Conservation (phyloP, 1,140 invertebrate genomes). For the Drosophila obscura region DNA sequence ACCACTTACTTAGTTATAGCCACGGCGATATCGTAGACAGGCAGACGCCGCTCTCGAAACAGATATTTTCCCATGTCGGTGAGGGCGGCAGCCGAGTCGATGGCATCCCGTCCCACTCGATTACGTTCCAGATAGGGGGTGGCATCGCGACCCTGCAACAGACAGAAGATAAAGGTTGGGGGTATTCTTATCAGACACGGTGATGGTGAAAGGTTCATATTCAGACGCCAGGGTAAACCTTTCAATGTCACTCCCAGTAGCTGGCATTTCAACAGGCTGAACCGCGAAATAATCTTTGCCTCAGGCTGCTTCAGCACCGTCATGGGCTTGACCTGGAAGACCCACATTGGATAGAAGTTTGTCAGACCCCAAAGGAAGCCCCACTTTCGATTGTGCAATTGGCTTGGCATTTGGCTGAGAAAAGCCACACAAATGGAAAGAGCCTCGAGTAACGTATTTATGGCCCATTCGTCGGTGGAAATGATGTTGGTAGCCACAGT, state of each 20-base stretch:
- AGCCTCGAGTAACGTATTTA: conserved; percentile 52
- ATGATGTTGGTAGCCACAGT: conserved; percentile 45
- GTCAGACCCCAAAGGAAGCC: conserved; percentile 20
- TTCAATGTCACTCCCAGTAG: background rate
- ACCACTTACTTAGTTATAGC: conserved; percentile 96
- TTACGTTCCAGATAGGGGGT: conserved; percentile 97
- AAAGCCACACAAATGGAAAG: conserved; percentile 47
- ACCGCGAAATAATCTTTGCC: conserved; percentile 6
- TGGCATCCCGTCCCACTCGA: conserved; percentile 95
- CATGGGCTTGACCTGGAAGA: conserved; percentile 9
- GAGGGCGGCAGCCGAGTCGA: conserved; percentile 96
- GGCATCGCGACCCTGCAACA: conserved; percentile 93
- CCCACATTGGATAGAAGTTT: conserved; percentile 39
- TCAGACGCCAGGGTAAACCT: background rate
- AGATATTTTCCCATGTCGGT: conserved; percentile 99
- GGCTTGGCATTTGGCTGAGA: conserved; percentile 44
- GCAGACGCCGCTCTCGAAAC: conserved; percentile 95
- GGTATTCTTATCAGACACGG: background rate
- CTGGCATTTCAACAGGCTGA: conserved; percentile 6
- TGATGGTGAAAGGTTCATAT: too few species aligned
- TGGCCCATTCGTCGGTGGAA: conserved; percentile 59
- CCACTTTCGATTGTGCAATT: conserved; percentile 50
- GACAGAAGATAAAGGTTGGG: background rate
- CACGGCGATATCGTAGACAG: conserved; percentile 97
- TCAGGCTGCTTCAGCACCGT: too few species aligned